A percentile compares a stretch with the other conserved stretches of the same genome.
These are phyloP conservation scores for Merodon equestris DNA, from an alignment of 2,888 invertebrate genomes.

Conservation along the genomic window DNA sequence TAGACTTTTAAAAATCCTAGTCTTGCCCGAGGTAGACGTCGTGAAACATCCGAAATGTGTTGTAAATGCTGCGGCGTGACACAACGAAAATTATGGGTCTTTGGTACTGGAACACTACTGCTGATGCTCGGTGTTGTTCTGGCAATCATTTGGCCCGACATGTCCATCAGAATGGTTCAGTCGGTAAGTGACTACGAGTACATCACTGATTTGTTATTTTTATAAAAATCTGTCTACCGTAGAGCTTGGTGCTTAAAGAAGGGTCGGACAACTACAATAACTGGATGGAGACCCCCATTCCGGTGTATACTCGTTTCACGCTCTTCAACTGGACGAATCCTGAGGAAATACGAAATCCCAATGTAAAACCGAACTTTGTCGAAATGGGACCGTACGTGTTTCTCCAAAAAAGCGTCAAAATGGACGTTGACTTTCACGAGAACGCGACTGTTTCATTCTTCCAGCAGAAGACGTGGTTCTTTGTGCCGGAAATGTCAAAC, in stretches of 20 bases:
- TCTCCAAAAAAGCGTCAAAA: slow-evolving; percentile 75
- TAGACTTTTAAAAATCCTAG: slow-evolving; percentile 36
- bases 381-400: slow-evolving; percentile 85
- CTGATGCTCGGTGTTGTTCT: slow-evolving; percentile 72
- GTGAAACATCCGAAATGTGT: slow-evolving; percentile 71
- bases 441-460: slow-evolving; percentile 89
- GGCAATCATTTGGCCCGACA: slow-evolving; percentile 74
- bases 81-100: slow-evolving; percentile 77
- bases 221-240: background rate
- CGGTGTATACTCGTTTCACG: slow-evolving; percentile 87
- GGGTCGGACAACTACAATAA: slow-evolving; percentile 84
- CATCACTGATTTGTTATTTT: background rate
- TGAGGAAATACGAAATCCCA: slow-evolving; percentile 80
- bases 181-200: slow-evolving; percentile 71
- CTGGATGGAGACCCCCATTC: slow-evolving; percentile 91
- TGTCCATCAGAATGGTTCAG: slow-evolving; percentile 72
- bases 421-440: slow-evolving; percentile 83
- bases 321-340: slow-evolving; percentile 90
- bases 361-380: slow-evolving; percentile 82
- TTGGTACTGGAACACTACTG: slow-evolving; percentile 75
- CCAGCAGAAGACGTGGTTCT: slow-evolving; percentile 87
- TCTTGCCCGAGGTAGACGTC: slow-evolving; percentile 25
- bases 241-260: slow-evolving; percentile 84
- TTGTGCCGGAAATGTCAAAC: slow-evolving; percentile 83
- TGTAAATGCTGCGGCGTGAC: slow-evolving; percentile 76